Percentiles rank a stretch among this genome's conserved stretches.
Conservation (phyloP, 2,113 vertebrate genomes). For the Aptenodytes patagonicus region DNA sequence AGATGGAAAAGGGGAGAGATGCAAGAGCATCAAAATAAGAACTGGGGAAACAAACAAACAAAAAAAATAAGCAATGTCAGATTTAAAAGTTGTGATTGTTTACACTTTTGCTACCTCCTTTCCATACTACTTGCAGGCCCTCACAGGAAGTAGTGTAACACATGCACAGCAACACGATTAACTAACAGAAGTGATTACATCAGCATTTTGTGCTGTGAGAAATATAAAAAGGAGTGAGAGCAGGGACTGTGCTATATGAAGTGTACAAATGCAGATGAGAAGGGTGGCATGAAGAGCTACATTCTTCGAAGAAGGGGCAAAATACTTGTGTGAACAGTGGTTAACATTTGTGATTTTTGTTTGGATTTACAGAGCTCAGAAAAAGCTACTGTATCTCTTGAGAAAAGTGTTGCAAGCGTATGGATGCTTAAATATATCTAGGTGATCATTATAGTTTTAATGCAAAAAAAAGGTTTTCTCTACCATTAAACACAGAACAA, state of each 20-base stretch:
- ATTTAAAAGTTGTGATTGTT: not conserved
- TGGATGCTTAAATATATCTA: not conserved
- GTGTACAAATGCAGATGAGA: rapidly evolving
- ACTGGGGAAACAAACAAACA: not conserved
- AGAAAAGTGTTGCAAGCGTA: not conserved
- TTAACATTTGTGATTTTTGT: not conserved
- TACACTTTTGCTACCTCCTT: not conserved
- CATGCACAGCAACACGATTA: not conserved
- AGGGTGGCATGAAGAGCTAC: not conserved
- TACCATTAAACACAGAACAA: not conserved
- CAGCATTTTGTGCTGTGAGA: not conserved
- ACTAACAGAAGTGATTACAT: not conserved
- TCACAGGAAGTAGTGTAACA: not conserved
- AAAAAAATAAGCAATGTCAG: not conserved
- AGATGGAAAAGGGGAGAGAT: not conserved
- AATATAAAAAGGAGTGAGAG: not conserved
- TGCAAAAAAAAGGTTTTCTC: not conserved
- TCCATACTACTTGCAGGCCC: rapidly evolving
- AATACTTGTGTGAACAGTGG: not conserved
- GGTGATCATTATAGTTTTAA: not conserved
- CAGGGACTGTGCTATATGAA: not conserved
- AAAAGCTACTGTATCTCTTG: not conserved
- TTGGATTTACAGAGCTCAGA: not conserved
- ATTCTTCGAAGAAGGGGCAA: not conserved
- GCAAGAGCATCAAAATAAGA: not conserved